phyloP scores from a whole-genome alignment of 2,113 vertebrate species.

The Corythornis madagascariensis region DNA sequence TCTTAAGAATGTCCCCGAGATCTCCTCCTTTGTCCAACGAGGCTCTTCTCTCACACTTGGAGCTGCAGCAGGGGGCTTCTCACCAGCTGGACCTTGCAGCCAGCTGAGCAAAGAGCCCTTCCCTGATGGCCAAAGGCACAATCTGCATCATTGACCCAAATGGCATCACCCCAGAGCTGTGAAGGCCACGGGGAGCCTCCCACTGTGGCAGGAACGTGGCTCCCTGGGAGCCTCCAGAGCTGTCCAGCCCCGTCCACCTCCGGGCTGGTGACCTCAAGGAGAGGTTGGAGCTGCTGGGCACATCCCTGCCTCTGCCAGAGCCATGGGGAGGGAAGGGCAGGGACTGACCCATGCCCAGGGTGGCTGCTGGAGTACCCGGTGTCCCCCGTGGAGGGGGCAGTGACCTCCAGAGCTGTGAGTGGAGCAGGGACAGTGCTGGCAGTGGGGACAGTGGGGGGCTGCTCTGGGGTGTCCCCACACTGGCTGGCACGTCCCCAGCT shows the following conservation, averaged over 20 bases:
- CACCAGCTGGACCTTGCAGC: neutral
- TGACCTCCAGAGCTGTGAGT: neutral
- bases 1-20: neutral
- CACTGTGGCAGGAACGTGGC: fast-evolving
- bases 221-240: neutral
- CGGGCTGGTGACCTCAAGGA: neutral
- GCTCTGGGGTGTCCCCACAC: fast-evolving
- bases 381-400: neutral
- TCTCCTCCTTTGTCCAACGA: neutral
- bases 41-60: neutral
- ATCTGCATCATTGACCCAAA: neutral
- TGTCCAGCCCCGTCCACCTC: neutral
- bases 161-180: fast-evolving
- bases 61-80: neutral
- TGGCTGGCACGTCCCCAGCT: neutral
- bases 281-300: neutral
- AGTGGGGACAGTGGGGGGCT: neutral
- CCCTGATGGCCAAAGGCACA: fast-evolving
- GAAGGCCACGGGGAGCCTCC: neutral
- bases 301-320: neutral
- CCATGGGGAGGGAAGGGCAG: neutral
- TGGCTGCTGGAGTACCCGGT: neutral
- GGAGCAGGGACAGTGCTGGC: neutral
- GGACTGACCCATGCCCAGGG: neutral
- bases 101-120: neutral